Percentiles rank a stretch among this genome's conserved stretches.
These are phyloP conservation scores for Melanaphis sacchari DNA, from an alignment of 1,140 invertebrate genomes.

Conservation along the genomic window DNA sequence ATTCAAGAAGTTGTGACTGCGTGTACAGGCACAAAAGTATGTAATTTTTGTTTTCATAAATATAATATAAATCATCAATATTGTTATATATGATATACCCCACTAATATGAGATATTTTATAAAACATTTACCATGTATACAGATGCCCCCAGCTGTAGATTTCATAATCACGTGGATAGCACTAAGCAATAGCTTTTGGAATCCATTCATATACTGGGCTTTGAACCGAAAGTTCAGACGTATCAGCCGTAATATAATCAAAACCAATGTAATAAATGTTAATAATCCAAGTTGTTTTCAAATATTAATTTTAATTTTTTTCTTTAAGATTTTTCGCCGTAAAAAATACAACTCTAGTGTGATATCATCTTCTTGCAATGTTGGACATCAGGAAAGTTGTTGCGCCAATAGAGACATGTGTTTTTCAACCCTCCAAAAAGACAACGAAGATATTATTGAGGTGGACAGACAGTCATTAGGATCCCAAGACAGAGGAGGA, in stretches of 20 bases:
- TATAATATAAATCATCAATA: neutral
- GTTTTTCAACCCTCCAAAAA: constrained; percentile 40
- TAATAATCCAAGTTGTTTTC: neutral
- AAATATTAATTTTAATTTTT: neutral
- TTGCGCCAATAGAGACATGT: constrained; percentile 48
- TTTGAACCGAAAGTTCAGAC: constrained; percentile 82
- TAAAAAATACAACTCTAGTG: constrained; percentile 28
- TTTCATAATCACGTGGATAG: constrained; percentile 83
- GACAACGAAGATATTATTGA: constrained; percentile 47
- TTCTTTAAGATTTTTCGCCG: constrained; percentile 40
- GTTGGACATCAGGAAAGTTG: constrained; percentile 41
- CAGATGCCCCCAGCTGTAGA: constrained; percentile 79
- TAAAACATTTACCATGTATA: neutral
- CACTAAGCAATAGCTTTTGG: constrained; percentile 86
- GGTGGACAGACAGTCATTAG: constrained; percentile 22
- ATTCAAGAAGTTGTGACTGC: constrained; percentile 88
- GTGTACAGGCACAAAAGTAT: constrained; percentile 78
- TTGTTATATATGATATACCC: neutral
- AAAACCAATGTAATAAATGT: constrained; percentile 71
- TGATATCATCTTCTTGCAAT: constrained; percentile 33
- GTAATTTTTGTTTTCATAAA: neutral
- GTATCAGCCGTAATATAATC: constrained; percentile 77
- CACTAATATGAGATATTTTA: neutral
- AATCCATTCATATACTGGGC: constrained; percentile 89
- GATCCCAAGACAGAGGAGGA: constrained; percentile 48